Evolutionary conservation across 2,797 vertebrate species (phyloP).

Genomic region (Glyptemys insculpta): DNA sequence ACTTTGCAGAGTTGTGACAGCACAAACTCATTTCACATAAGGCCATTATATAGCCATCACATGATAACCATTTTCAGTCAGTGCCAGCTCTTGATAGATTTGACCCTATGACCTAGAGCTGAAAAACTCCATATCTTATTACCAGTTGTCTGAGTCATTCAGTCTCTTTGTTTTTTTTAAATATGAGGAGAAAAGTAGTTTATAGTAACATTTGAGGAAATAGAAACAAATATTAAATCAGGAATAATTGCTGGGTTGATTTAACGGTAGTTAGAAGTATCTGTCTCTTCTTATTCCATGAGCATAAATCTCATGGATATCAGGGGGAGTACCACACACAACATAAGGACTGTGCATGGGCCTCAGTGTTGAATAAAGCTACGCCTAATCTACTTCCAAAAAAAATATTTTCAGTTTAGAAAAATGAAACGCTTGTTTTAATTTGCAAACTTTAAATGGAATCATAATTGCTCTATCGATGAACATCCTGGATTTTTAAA

Average conservation of each 20-base stretch:
- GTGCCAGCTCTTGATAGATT: not conserved
- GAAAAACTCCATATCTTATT: not conserved
- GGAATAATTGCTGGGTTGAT: not conserved
- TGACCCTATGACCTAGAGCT: not conserved
- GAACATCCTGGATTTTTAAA: slow-evolving; percentile 61
- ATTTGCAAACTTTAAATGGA: slow-evolving; percentile 54
- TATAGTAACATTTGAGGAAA: not conserved
- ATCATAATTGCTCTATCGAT: slow-evolving; percentile 61
- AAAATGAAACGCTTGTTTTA: slow-evolving; percentile 53
- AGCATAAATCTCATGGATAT: not conserved
- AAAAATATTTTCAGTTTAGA: slow-evolving; percentile 52
- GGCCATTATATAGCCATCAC: not conserved
- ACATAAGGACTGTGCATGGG: accelerated
- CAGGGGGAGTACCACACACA: not conserved
- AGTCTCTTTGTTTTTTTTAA: not conserved
- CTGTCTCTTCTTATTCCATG: not conserved
- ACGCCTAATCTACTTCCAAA: slow-evolving; percentile 21
- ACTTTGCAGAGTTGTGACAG: not conserved
- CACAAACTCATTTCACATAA: not conserved
- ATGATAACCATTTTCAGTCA: not conserved
- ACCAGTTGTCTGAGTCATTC: not conserved
- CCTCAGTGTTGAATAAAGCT: not conserved
- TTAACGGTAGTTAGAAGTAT: not conserved
- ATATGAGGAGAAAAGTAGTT: not conserved
- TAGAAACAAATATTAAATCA: not conserved